Percentiles rank a stretch among this genome's conserved stretches.
phyloP scores from a whole-genome alignment of 2,797 vertebrate genomes.

The Psittacula echo region DNA sequence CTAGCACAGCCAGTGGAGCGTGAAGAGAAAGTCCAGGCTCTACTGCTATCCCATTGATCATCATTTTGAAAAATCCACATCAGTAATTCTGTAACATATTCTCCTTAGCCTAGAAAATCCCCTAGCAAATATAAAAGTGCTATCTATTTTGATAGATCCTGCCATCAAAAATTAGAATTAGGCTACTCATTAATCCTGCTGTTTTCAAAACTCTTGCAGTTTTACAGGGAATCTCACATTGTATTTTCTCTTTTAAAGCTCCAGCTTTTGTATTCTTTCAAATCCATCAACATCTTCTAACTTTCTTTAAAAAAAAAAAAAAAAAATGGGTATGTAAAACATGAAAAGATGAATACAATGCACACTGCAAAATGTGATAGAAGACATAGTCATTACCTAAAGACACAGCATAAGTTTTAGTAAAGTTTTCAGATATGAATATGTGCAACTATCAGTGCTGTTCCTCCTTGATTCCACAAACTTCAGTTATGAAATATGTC shows the following conservation, averaged over 20 bases:
- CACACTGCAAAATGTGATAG: not conserved
- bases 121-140: not conserved
- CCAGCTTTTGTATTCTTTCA: not conserved
- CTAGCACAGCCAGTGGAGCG: not conserved
- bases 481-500: not conserved
- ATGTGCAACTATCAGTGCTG: not conserved
- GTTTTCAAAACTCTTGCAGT: not conserved
- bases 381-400: not conserved
- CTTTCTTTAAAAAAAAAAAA: not conserved
- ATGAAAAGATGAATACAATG: not conserved
- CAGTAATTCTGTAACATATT: not conserved
- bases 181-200: not conserved
- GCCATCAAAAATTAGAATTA: not conserved
- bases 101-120: not conserved
- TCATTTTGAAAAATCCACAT: not conserved
- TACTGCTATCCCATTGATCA: rapidly evolving
- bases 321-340: not conserved
- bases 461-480: not conserved
- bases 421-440: not conserved
- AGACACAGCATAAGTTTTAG: not conserved
- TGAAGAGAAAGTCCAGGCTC: not conserved
- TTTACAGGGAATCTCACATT: not conserved
- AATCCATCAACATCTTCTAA: not conserved
- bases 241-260: not conserved
- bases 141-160: not conserved